These are phyloP conservation scores for Ectropis grisescens DNA, from an alignment of 1,140 invertebrate species.

Conservation along the genomic window DNA sequence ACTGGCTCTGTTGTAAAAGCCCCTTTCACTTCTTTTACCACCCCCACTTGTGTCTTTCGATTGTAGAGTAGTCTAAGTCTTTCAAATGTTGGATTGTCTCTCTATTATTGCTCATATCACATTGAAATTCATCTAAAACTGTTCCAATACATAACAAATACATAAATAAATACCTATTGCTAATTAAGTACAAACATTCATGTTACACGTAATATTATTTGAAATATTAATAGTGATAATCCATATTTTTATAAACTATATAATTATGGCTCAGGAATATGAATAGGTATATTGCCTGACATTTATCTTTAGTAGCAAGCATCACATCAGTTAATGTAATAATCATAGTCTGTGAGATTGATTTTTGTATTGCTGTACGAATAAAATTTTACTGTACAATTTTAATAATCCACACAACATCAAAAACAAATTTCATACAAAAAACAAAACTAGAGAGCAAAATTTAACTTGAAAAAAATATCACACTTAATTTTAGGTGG, in stretches of 20 bases:
- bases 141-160: slow-evolving; percentile 51
- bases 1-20: no score
- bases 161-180: slow-evolving; percentile 51
- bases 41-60: no score
- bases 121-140: slow-evolving; percentile 51
- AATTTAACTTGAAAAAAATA: slow-evolving; percentile 40
- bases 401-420: not conserved
- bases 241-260: no score
- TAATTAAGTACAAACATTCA: slow-evolving; percentile 65
- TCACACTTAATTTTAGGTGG: slow-evolving; percentile 56
- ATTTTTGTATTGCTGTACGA: no score
- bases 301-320: no score
- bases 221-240: no score
- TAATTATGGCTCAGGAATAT: no score
- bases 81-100: slow-evolving; percentile 32
- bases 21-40: no score
- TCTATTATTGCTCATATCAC: slow-evolving; percentile 67
- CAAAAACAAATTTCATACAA: slow-evolving; percentile 7
- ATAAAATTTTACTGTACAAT: not conserved
- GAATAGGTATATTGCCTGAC: no score
- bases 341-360: no score
- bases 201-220: slow-evolving; percentile 39
- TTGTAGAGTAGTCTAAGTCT: no score
- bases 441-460: slow-evolving; percentile 52
- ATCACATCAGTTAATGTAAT: no score